A percentile compares a stretch with the other conserved stretches of the same genome.
phyloP scores from a whole-genome alignment of 2,113 vertebrate species.

The Kryptolebias marmoratus region DNA sequence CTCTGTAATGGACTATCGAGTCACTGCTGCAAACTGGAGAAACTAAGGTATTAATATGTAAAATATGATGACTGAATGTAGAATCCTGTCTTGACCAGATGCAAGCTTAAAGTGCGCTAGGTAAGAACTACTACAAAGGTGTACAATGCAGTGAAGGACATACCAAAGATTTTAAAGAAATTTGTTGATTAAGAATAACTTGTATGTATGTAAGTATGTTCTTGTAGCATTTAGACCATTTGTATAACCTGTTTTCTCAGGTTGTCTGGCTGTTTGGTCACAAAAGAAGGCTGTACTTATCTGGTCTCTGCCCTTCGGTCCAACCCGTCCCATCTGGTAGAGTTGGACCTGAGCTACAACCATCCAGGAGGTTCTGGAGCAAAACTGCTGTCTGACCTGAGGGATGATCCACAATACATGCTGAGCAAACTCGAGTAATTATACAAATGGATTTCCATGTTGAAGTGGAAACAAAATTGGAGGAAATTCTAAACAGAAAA shows the following conservation, averaged over 20 bases:
- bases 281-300: conserved; percentile 37
- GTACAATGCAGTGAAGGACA: too few relatives aligned
- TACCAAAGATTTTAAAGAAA: too few relatives aligned
- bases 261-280: conserved; percentile 64
- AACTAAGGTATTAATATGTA: conserved; percentile 44
- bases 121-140: too few relatives aligned
- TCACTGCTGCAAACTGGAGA: conserved; percentile 50
- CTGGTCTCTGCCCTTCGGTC: conserved; percentile 37
- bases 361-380: conserved; percentile 30
- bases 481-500: not conserved
- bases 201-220: too few relatives aligned
- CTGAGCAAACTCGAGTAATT: conserved; percentile 34
- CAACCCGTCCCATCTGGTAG: conserved; percentile 39
- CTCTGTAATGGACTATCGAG: conserved; percentile 58
- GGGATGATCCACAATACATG: not conserved
- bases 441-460: too few relatives aligned
- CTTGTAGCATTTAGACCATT: too few relatives aligned
- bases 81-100: too few relatives aligned
- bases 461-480: not conserved
- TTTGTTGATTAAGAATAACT: too few relatives aligned
- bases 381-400: not conserved
- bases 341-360: conserved; percentile 71
- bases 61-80: not conserved
- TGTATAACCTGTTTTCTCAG: conserved; percentile 29
- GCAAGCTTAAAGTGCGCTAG: too few relatives aligned